A percentile compares a stretch with the other conserved stretches of the same genome.
Conservation (phyloP, 2,888 invertebrate genomes). For the Celastrina argiolus region DNA sequence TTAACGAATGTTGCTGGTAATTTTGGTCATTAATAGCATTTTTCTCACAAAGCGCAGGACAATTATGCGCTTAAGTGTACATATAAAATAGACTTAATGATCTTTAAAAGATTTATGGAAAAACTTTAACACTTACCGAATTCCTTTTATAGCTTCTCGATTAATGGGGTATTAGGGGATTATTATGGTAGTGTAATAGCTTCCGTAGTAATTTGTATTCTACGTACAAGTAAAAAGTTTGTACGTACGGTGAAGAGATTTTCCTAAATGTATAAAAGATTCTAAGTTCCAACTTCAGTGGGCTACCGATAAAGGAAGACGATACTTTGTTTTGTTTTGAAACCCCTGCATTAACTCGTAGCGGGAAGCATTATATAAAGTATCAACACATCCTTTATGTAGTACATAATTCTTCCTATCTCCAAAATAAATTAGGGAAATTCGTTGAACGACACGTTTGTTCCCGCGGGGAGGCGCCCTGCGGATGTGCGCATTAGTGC, state of each 20-base stretch:
- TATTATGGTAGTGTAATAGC: neutral
- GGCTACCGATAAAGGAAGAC: too few relatives aligned
- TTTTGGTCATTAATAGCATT: conserved; percentile 16
- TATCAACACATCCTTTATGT: conserved; percentile 24
- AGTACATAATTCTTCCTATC: conserved; percentile 33
- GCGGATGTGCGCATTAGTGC: conserved; percentile 50
- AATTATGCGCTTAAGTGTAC: conserved; percentile 24
- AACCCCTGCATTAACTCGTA: neutral
- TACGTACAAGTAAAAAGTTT: neutral
- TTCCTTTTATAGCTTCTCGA: neutral
- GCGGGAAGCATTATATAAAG: neutral
- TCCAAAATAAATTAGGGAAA: conserved; percentile 41
- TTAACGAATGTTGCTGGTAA: conserved; percentile 10
- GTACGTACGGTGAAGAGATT: too few relatives aligned
- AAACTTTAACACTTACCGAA: neutral
- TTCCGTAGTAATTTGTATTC: neutral
- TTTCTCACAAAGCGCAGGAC: conserved; percentile 15
- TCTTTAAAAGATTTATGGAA: conserved; percentile 4
- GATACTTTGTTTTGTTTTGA: neutral
- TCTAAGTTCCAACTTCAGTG: too few relatives aligned
- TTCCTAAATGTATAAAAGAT: too few relatives aligned
- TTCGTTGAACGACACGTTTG: conserved; percentile 33
- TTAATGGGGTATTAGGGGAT: neutral
- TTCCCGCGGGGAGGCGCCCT: conserved; percentile 35
- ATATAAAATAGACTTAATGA: conserved; percentile 28